Conservation (phyloP, 2,113 vertebrate genomes). For the Seriola rivoliana region DNA sequence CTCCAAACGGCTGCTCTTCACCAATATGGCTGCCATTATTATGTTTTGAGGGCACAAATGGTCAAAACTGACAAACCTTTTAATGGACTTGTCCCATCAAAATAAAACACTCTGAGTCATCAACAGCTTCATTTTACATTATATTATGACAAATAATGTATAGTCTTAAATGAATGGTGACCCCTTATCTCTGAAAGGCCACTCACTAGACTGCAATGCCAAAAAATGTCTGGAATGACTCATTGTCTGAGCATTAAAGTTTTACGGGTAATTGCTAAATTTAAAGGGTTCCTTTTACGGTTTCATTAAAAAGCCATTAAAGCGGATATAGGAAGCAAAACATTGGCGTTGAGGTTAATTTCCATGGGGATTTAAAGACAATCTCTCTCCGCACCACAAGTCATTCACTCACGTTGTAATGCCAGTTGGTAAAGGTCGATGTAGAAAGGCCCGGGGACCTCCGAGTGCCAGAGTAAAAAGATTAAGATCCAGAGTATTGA, state of each 20-base stretch:
- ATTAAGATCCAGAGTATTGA: constrained; percentile 80
- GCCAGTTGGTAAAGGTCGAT: constrained; percentile 77
- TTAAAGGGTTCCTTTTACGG: constrained; percentile 70
- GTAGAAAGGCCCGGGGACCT: constrained; percentile 55
- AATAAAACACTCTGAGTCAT: constrained; percentile 37
- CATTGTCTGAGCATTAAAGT: constrained; percentile 67
- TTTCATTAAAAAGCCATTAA: constrained; percentile 81
- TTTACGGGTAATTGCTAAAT: constrained; percentile 75
- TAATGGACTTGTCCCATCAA: constrained; percentile 5
- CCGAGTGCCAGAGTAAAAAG: constrained; percentile 53
- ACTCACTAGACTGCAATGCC: not conserved
- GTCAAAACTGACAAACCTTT: constrained; percentile 26
- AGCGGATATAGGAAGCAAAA: constrained; percentile 68
- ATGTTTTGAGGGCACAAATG: constrained; percentile 40
- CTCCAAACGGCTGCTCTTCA: constrained; percentile 31
- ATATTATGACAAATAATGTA: constrained; percentile 1
- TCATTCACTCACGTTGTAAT: constrained; percentile 71
- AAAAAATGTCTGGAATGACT: constrained; percentile 43
- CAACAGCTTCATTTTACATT: constrained; percentile 6
- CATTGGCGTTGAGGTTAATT: constrained; percentile 78
- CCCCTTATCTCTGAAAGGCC: constrained; percentile 35
- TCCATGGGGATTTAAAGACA: constrained; percentile 81
- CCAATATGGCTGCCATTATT: constrained; percentile 44
- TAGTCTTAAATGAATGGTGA: constrained; percentile 44
- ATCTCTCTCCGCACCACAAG: constrained; percentile 68